Evolutionary conservation across 2,113 vertebrate genomes (phyloP).

Genomic region (Oryctolagus cuniculus): mOryCun1.1 NC_091432.1:151929501-151930000

Average conservation of each 20-base stretch:
- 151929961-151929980: too few relatives aligned
- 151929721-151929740: background rate
- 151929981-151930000: too few relatives aligned
- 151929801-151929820: background rate
- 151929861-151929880: too few relatives aligned
- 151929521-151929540: background rate
- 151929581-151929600: background rate
- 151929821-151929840: background rate
- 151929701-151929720: background rate
- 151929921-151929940: too few relatives aligned
- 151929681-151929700: background rate
- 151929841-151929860: too few relatives aligned
- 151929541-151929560: background rate
- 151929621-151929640: background rate
- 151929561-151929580: background rate
- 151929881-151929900: too few relatives aligned
- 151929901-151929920: too few relatives aligned
- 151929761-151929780: background rate
- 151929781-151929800: background rate
- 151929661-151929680: background rate
- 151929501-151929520: background rate
- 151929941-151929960: too few relatives aligned
- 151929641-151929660: conserved; percentile 29
- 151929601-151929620: background rate
- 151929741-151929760: background rate